Evolutionary conservation across 1,140 invertebrate species (phyloP), one percentile per base, ranked within the genome.

Genomic region (Mylabris phalerata): DNA sequence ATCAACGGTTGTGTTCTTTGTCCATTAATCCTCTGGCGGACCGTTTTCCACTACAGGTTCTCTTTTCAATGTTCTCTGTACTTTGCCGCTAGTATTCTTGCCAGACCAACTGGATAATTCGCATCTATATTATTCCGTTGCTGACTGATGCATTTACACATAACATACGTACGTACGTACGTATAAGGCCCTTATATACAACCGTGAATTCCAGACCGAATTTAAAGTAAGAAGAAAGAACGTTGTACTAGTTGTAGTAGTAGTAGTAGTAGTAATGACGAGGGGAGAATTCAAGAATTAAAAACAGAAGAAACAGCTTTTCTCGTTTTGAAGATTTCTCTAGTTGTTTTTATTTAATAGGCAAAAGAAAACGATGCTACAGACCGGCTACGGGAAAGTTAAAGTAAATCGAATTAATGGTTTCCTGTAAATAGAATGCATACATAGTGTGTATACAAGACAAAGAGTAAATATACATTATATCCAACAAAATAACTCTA

Each of bases 391-490:
- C 46, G 51, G 46, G 51, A 54, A 54, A 54, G 44, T 57, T 50
- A 57, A 57, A 57, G 56, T 57, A 57, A 57, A 57, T 57, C 48
- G 47, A 57, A 57, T 59, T 59, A 59, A 59, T 54, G 47, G 51
- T 59, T 59, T 59, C 57, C 57, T 59, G 57, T 59, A 54, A 59
- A 59, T 57, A 57, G 55, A 48, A 54, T 42, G 25, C 51, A 45
- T 32, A 45, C 51, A 55, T 47, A 32, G 56, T 57, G 48, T 57
- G 48, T 57, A 57, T 50, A 57, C 56, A 49, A 50, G 39, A 43
- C 41, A 39, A 42, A 42, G 48, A 57, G 56, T 57, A 57, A 57
- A 57, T 57, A 57, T 57, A 57, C 56, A 57, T 25, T 40, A 7
- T 42, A 11, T 57, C 48, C 48, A 47, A 57, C 48, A 44, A 48